Evolutionary conservation across 92 coral and sea anemone species (phyloP), one percentile per base, ranked within the genome.

Genomic region (Porites divaricata): DNA sequence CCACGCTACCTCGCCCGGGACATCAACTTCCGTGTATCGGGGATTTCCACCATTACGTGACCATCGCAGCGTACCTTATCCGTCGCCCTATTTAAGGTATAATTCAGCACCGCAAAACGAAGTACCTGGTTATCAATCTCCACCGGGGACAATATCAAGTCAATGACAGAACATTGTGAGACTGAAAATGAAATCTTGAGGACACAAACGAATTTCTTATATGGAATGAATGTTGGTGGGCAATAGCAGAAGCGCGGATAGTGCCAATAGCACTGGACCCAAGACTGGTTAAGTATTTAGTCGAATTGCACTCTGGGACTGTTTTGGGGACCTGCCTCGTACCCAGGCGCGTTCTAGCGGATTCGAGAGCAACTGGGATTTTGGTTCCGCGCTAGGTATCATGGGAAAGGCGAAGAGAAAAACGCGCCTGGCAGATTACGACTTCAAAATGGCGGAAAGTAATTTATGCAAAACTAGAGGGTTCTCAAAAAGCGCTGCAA

Each of bases 21-120:
- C 88, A 68, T 24, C 88, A 67, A 66, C 88, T n/a, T 23, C 82
- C 25, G 82, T 84, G 48, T 84, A 84, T 63, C 75, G 88, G 65
- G 88, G 88, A 1, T 84, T 75, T 67, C 21, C 88, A 21, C 74
- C 88, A 7, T 67, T 84, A 84, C 88, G 88, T 14, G 88, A 84
- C 58, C 88, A 84, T 58, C 88, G 88, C 6, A 66, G 63, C 57
- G 51, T 76, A 14, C 88, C 88, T 41, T 84, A 84, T 45, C 88
- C 88, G 13, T 48, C 81, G 20, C 88, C 79, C 19, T 82, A 82
- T 20, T 12, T 82, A 15, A 62, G 86, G 72, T 82, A 82, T 49
- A 82, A 82, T 82, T 48, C 86, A 50, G 77, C 19, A 74, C 79
- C 70, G 61, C 86, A 82, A 72, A 72, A 59, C 62, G 86, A 82